Evolutionary conservation across 2,113 vertebrate genomes (phyloP).

Genomic region (Serinus canaria): DNA sequence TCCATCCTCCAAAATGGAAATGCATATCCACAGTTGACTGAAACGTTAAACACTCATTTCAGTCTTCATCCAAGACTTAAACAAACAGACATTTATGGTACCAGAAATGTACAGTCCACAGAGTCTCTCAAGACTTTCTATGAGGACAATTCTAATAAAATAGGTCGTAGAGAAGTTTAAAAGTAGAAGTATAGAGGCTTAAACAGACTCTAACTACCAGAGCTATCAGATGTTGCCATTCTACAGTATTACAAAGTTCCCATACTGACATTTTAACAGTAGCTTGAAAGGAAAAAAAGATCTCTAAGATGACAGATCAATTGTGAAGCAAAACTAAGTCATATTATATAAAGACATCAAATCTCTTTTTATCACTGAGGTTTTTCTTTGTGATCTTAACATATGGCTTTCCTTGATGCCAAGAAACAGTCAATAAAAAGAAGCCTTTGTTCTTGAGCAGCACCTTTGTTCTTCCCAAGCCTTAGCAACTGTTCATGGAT

Average conservation of each 20-base stretch:
- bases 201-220: not conserved
- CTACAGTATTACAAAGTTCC: not conserved
- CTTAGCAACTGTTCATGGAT: not conserved
- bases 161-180: not conserved
- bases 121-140: not conserved
- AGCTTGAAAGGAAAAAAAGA: not conserved
- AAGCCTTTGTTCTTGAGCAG: not conserved
- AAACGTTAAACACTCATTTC: not conserved
- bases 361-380: not conserved
- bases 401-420: not conserved
- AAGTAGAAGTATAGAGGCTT: not conserved
- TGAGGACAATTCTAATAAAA: not conserved
- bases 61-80: not conserved
- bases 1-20: not conserved
- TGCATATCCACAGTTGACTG: not conserved
- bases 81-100: not conserved
- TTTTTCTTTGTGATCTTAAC: not conserved
- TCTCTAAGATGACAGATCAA: not conserved
- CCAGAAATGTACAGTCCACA: not conserved
- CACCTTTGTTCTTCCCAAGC: conserved; percentile 4
- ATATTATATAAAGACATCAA: not conserved
- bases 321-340: not conserved
- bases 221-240: not conserved
- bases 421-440: conserved; percentile 2
- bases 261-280: not conserved